These are phyloP conservation scores for Ctenodactylus gundi DNA, from an alignment of 2,113 vertebrate species.

Conservation along the genomic window DNA sequence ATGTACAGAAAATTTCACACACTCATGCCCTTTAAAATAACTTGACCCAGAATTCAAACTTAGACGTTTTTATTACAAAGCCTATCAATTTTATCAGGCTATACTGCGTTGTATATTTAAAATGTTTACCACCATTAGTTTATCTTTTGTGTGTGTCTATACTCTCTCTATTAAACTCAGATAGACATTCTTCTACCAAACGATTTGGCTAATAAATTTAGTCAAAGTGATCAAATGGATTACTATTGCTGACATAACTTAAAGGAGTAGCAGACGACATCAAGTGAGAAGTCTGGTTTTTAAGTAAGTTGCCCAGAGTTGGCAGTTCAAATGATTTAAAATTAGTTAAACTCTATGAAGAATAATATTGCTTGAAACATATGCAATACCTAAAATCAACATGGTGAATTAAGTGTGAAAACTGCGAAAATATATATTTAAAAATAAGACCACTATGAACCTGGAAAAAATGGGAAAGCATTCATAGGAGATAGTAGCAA, in stretches of 20 bases:
- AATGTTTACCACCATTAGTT: background rate
- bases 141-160: background rate
- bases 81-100: background rate
- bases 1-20: background rate
- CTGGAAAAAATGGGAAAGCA: background rate
- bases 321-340: constrained; percentile 36
- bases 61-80: background rate
- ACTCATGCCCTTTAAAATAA: background rate
- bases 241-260: background rate
- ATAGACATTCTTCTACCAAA: background rate
- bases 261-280: background rate
- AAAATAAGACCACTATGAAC: background rate
- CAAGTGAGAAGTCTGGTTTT: background rate
- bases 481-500: background rate
- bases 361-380: background rate
- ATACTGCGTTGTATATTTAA: background rate
- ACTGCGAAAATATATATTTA: background rate
- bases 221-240: background rate
- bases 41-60: background rate
- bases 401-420: background rate
- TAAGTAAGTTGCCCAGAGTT: background rate
- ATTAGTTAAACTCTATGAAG: background rate
- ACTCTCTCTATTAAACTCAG: background rate
- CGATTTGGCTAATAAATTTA: constrained; percentile 6
- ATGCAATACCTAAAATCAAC: background rate